Evolutionary conservation across 1,140 invertebrate genomes (phyloP).

Genomic region (Gryllus bimaculatus): DNA sequence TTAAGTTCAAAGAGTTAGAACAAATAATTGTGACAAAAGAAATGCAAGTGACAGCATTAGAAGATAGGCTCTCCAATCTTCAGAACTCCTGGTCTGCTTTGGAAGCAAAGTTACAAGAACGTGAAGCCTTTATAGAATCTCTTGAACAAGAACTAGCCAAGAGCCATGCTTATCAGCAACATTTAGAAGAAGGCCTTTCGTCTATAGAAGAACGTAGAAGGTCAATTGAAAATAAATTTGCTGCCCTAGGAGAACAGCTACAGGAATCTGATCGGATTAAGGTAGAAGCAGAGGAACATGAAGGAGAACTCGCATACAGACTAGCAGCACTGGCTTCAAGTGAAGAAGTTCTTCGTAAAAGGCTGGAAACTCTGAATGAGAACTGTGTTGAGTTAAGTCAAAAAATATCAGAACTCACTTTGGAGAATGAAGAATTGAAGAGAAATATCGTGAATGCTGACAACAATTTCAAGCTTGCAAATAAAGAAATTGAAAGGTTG

Average conservation of each 20-base stretch:
- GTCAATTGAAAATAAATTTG: slow-evolving; percentile 42
- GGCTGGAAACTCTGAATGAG: not conserved
- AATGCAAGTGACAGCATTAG: not conserved
- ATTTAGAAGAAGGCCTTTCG: slow-evolving; percentile 47
- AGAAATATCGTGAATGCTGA: slow-evolving; percentile 22
- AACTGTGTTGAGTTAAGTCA: not conserved
- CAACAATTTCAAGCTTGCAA: not conserved
- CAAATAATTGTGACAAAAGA: not conserved
- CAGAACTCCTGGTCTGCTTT: slow-evolving; percentile 13
- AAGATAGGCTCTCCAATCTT: not conserved
- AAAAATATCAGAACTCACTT: slow-evolving; percentile 33
- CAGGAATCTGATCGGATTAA: slow-evolving; percentile 13
- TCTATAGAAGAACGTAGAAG: slow-evolving; percentile 43
- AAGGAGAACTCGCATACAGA: slow-evolving; percentile 43
- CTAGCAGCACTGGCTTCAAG: slow-evolving; percentile 28
- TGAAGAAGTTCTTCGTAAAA: slow-evolving; percentile 10
- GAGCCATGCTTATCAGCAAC: slow-evolving; percentile 46
- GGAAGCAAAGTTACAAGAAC: slow-evolving; percentile 57
- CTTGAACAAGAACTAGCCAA: slow-evolving; percentile 55
- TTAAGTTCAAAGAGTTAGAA: not conserved
- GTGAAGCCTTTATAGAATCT: slow-evolving; percentile 60
- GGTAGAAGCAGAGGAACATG: slow-evolving; percentile 30
- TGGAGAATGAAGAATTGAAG: slow-evolving; percentile 38
- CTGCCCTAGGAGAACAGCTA: slow-evolving; percentile 39
- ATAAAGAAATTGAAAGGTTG: slow-evolving; percentile 13